phyloP scores from a whole-genome alignment of 2,888 invertebrate species.

The Drosophila algonquin region DNA sequence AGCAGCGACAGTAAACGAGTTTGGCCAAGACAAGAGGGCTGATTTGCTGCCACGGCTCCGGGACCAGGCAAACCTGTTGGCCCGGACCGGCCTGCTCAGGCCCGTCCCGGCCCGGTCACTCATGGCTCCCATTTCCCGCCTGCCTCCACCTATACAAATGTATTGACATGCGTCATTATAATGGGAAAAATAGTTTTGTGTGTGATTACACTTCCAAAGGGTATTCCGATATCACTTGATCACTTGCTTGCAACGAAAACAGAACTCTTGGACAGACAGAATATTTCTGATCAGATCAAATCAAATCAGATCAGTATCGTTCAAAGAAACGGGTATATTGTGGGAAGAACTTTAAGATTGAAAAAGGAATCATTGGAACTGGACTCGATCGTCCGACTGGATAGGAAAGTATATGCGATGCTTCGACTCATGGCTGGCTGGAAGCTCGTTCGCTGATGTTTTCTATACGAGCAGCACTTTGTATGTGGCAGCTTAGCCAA shows the following conservation, averaged over 20 bases:
- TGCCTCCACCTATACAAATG: background rate
- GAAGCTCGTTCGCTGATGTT: background rate
- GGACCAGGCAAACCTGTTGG: conserved; percentile 66
- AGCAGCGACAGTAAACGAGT: conserved; percentile 67
- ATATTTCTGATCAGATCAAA: too few relatives aligned
- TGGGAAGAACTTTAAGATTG: too few relatives aligned
- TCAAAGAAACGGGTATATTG: too few relatives aligned
- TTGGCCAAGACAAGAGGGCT: conserved; percentile 42
- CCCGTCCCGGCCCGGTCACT: conserved; percentile 1
- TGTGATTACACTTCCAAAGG: background rate
- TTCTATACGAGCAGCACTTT: background rate
- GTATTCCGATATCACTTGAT: background rate
- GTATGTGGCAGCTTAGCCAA: background rate
- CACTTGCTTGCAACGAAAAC: too few relatives aligned
- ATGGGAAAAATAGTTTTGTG: conserved; percentile 7
- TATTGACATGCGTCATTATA: conserved; percentile 39
- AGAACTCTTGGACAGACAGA: too few relatives aligned
- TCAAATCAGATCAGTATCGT: too few relatives aligned
- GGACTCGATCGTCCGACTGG: too few relatives aligned
- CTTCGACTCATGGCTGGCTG: background rate
- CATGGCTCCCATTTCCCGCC: background rate
- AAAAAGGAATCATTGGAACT: too few relatives aligned
- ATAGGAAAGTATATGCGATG: background rate
- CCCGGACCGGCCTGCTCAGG: conserved; percentile 18
- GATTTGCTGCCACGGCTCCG: conserved; percentile 24